These are phyloP conservation scores for Dascyllus trimaculatus DNA, from an alignment of 2,113 vertebrate genomes.

Conservation along the genomic window DNA sequence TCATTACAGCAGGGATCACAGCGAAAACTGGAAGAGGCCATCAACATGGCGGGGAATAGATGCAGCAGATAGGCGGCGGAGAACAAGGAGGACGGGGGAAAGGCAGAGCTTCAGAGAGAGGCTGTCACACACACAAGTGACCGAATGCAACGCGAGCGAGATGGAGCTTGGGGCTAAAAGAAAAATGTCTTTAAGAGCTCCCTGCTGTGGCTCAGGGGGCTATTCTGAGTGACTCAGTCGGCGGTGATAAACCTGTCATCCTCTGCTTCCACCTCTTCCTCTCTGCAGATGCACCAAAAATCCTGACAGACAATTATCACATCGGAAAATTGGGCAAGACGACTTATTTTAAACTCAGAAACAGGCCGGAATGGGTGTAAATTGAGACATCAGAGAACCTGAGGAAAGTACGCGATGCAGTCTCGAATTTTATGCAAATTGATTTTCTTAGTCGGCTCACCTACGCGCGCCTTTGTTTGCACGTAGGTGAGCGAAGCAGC, in stretches of 20 bases:
- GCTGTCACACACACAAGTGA: conserved; percentile 44
- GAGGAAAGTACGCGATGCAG: not conserved
- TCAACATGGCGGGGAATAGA: conserved; percentile 30
- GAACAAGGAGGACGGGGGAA: conserved; percentile 1
- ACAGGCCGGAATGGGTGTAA: not conserved
- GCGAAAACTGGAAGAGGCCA: conserved; percentile 34
- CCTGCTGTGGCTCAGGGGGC: conserved; percentile 19
- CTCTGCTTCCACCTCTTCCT: conserved; percentile 24
- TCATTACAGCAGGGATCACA: conserved; percentile 49
- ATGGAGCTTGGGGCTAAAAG: conserved; percentile 6
- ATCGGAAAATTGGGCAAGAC: conserved; percentile 6
- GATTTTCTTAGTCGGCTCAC: not conserved
- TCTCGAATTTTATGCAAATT: conserved; percentile 10
- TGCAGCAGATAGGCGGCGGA: conserved; percentile 32
- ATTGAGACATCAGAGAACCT: not conserved
- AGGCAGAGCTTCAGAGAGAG: conserved; percentile 19
- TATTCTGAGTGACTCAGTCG: conserved; percentile 29
- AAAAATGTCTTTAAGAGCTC: conserved; percentile 27
- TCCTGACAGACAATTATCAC: conserved; percentile 53
- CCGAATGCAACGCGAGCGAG: conserved; percentile 41
- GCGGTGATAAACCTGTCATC: conserved; percentile 50
- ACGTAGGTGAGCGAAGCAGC: not conserved
- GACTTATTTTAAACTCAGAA: conserved; percentile 3
- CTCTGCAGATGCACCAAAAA: conserved; percentile 20
- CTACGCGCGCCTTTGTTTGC: conserved; percentile 28